These are phyloP conservation scores for Cyphomyrmex costatus DNA, from an alignment of 1,140 invertebrate genomes.

Conservation along the genomic window DNA sequence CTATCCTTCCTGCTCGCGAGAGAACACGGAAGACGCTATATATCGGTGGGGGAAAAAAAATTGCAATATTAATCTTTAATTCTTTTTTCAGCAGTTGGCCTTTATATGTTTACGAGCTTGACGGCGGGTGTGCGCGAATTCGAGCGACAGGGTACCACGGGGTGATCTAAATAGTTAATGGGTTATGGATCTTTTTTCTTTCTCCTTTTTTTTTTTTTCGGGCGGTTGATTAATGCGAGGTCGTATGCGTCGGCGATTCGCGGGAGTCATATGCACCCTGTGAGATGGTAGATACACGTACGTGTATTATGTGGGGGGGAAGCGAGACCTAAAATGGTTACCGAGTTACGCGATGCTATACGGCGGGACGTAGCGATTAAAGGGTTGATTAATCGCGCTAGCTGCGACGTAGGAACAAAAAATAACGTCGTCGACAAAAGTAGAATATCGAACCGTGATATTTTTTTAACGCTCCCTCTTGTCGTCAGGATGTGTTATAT, in stretches of 20 bases:
- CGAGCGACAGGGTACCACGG: neutral
- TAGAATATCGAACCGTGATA: conserved; percentile 2
- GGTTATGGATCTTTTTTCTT: conserved; percentile 72
- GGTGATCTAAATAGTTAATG: conserved; percentile 70
- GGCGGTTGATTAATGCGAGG: conserved; percentile 74
- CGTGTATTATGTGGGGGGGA: conserved; percentile 25
- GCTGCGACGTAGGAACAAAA: conserved; percentile 27
- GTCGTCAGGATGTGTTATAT: neutral
- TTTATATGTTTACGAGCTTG: conserved; percentile 24
- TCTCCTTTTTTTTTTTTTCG: conserved; percentile 41
- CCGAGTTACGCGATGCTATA: conserved; percentile 13
- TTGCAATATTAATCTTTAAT: conserved; percentile 81
- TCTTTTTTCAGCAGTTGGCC: conserved; percentile 65
- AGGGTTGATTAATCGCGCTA: conserved; percentile 73
- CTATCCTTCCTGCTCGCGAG: conserved; percentile 26
- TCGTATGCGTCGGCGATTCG: conserved; percentile 41
- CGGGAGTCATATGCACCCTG: neutral
- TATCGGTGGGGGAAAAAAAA: conserved; percentile 64
- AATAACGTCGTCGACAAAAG: conserved; percentile 23
- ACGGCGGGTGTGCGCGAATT: conserved; percentile 2
- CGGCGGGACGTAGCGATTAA: conserved; percentile 53
- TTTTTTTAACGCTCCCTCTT: conserved; percentile 5
- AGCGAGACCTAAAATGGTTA: conserved; percentile 1
- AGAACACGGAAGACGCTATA: conserved; percentile 49
- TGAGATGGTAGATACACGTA: conserved; percentile 13